A percentile compares a stretch with the other conserved stretches of the same genome.
Evolutionary conservation across 1,140 invertebrate genomes (phyloP).

Genomic region (Solenopsis invicta): DNA sequence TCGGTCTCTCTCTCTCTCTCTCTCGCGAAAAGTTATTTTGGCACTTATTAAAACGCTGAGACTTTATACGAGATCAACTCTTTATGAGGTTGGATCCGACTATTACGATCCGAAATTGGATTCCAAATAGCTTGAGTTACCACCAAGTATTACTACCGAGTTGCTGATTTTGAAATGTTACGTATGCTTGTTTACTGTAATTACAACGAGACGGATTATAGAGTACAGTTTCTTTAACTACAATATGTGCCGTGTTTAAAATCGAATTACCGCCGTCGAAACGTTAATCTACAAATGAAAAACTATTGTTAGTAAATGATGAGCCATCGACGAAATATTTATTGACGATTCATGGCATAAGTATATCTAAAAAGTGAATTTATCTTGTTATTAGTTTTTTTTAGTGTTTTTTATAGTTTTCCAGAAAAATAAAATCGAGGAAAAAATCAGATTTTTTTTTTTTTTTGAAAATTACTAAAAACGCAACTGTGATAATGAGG

Average conservation of each 20-base stretch:
- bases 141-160: background rate
- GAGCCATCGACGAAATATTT: background rate
- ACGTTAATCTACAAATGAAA: background rate
- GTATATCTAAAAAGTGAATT: background rate
- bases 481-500: too few species aligned
- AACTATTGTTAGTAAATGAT: background rate
- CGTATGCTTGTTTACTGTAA: background rate
- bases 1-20: constrained; percentile 8
- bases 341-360: background rate
- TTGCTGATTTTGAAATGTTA: background rate
- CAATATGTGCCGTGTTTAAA: background rate
- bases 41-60: background rate
- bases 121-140: background rate
- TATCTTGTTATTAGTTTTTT: background rate
- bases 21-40: constrained; percentile 7
- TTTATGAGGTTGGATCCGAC: background rate
- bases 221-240: background rate
- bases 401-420: too few species aligned
- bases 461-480: too few species aligned
- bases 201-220: background rate
- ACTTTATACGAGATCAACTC: background rate
- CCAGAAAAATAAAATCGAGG: too few species aligned
- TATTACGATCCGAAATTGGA: background rate
- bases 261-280: background rate
- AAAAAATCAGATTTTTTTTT: too few species aligned